phyloP scores from a whole-genome alignment of 1,140 invertebrate genomes.

The Ips typographus region DNA sequence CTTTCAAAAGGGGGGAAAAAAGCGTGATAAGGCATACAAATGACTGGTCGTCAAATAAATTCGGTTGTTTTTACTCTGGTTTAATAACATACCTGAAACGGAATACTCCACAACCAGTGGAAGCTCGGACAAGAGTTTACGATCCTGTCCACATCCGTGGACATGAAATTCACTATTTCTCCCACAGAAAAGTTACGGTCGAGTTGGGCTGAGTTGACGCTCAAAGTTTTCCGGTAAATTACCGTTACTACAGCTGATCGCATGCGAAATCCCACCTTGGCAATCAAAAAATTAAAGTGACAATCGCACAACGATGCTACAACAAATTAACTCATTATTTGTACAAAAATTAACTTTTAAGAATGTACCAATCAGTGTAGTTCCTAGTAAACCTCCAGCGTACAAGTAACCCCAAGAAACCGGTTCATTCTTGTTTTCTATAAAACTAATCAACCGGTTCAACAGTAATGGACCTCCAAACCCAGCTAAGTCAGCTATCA shows the following conservation, averaged over 20 bases:
- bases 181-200: slow-evolving; percentile 70
- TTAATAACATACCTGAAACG: slow-evolving; percentile 71
- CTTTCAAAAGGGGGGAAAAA: slow-evolving; percentile 18
- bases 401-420: slow-evolving; percentile 76
- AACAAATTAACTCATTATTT: slow-evolving; percentile 36
- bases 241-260: slow-evolving; percentile 78
- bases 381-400: slow-evolving; percentile 69
- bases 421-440: slow-evolving; percentile 72
- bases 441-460: slow-evolving; percentile 76
- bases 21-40: slow-evolving; percentile 33
- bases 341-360: slow-evolving; percentile 12
- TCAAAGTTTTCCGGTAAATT: slow-evolving; percentile 84
- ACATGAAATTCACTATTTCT: slow-evolving; percentile 96
- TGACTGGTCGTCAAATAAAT: slow-evolving; percentile 18
- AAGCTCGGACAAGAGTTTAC: slow-evolving; percentile 95
- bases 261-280: slow-evolving; percentile 84
- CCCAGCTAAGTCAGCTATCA: slow-evolving; percentile 77
- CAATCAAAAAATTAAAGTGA: slow-evolving; percentile 90
- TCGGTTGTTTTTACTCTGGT: slow-evolving; percentile 24
- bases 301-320: slow-evolving; percentile 73
- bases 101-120: slow-evolving; percentile 96
- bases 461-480: slow-evolving; percentile 90
- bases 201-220: slow-evolving; percentile 57
- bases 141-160: slow-evolving; percentile 92
- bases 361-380: slow-evolving; percentile 62